Evolutionary conservation across 1,140 invertebrate species (phyloP).

Genomic region (Pseudachorutes palmiensis): DNA sequence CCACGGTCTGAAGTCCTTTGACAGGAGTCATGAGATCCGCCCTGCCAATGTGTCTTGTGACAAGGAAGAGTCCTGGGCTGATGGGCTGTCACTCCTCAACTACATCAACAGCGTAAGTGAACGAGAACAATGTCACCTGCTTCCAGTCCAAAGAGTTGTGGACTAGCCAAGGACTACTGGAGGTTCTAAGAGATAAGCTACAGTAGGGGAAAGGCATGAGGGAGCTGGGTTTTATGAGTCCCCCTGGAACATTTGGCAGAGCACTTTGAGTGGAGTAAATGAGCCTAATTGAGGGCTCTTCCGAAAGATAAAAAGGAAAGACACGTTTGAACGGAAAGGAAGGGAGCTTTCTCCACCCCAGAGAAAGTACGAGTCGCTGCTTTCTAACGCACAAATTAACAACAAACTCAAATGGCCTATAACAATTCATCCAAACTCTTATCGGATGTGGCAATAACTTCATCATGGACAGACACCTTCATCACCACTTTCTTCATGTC

Average conservation of each 20-base stretch:
- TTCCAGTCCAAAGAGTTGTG: too few species aligned
- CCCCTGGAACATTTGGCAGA: not conserved
- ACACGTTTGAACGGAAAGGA: not conserved
- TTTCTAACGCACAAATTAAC: too few species aligned
- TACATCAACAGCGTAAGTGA: constrained; percentile 75
- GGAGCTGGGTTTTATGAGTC: not conserved
- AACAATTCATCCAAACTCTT: too few species aligned
- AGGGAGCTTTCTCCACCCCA: too few species aligned
- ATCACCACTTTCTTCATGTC: too few species aligned
- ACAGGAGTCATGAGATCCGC: constrained; percentile 54
- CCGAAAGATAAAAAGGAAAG: not conserved
- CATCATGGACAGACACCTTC: too few species aligned
- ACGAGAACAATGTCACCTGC: too few species aligned
- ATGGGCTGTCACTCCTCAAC: constrained; percentile 78
- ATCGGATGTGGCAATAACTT: too few species aligned
- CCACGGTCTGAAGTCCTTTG: constrained; percentile 63
- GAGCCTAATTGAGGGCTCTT: constrained; percentile 1
- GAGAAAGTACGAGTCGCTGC: too few species aligned
- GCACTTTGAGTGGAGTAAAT: not conserved
- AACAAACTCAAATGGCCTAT: too few species aligned
- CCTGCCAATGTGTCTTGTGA: constrained; percentile 74
- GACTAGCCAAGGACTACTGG: not conserved
- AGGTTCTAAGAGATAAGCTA: too few species aligned
- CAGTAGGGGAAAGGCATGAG: too few species aligned
- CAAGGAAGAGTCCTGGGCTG: constrained; percentile 68